phyloP scores from a whole-genome alignment of 2,888 invertebrate genomes.

The Orthonychiurus folsomi region DNA sequence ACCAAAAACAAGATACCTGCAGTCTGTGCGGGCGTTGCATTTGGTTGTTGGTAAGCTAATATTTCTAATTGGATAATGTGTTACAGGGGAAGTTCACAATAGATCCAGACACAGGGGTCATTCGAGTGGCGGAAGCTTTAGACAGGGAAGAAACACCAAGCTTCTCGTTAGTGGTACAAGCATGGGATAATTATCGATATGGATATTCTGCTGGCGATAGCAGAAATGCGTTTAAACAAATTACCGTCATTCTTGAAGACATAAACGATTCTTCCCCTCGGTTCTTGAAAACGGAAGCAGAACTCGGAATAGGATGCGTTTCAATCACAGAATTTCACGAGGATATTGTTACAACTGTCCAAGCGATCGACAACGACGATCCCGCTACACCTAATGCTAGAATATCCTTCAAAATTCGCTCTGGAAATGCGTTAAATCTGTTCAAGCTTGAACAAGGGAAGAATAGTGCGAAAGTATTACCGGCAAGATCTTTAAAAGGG shows the following conservation, averaged over 20 bases:
- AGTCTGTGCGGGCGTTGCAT: too few species aligned
- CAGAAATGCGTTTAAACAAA: conserved; percentile 81
- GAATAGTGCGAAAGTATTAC: conserved; percentile 60
- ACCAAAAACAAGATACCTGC: too few species aligned
- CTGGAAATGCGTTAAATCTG: conserved; percentile 62
- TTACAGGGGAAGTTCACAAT: conserved; percentile 59
- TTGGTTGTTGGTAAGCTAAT: too few species aligned
- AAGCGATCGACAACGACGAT: conserved; percentile 77
- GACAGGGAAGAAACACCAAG: conserved; percentile 75
- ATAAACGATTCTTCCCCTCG: conserved; percentile 78
- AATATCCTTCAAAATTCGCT: conserved; percentile 59
- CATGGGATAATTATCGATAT: conserved; percentile 73
- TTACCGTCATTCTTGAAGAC: conserved; percentile 70
- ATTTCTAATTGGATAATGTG: too few species aligned
- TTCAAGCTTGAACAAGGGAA: conserved; percentile 39
- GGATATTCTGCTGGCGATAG: conserved; percentile 81
- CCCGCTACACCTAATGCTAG: conserved; percentile 68
- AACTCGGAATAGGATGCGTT: conserved; percentile 49
- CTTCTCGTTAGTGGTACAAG: conserved; percentile 80
- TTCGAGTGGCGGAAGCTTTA: conserved; percentile 55
- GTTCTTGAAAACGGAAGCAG: conserved; percentile 57
- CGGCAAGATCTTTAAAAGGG: conserved; percentile 63
- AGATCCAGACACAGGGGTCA: conserved; percentile 66
- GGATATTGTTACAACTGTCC: conserved; percentile 64
- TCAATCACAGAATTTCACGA: conserved; percentile 83